These are phyloP conservation scores for Bujurquina vittata DNA, from an alignment of 2,113 vertebrate species.

Conservation along the genomic window DNA sequence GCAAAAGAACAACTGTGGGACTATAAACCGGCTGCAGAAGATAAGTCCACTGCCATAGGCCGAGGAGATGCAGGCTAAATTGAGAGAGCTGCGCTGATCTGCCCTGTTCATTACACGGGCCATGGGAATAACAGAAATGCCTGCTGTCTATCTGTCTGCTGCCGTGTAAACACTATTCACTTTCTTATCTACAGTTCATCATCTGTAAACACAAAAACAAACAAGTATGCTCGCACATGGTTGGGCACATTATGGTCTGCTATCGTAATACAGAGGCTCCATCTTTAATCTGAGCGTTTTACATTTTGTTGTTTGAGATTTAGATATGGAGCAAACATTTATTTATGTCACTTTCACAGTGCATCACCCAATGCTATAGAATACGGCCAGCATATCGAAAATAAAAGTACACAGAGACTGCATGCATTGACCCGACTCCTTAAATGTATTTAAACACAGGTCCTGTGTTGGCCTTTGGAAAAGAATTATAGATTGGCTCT, in stretches of 20 bases:
- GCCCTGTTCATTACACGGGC: slow-evolving; percentile 16
- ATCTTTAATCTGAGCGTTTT: neutral
- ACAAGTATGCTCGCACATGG: slow-evolving; percentile 36
- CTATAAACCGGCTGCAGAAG: slow-evolving; percentile 71
- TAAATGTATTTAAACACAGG: neutral
- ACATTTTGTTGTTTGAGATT: neutral
- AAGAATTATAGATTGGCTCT: neutral
- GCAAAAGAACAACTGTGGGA: slow-evolving; percentile 78
- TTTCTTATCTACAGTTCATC: slow-evolving; percentile 54
- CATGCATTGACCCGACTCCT: neutral
- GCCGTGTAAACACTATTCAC: slow-evolving; percentile 63
- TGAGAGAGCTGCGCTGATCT: slow-evolving; percentile 19
- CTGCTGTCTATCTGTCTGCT: slow-evolving; percentile 55
- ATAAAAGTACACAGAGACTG: neutral
- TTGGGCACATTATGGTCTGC: slow-evolving; percentile 17
- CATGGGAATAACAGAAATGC: slow-evolving; percentile 46
- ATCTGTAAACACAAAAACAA: slow-evolving; percentile 63
- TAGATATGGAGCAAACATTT: neutral
- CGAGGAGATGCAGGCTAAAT: slow-evolving; percentile 51
- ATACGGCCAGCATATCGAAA: neutral
- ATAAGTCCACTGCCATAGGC: slow-evolving; percentile 64
- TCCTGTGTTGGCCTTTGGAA: neutral
- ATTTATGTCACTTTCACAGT: neutral
- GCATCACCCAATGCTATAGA: neutral
- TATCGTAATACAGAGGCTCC: neutral